Evolutionary conservation across 2,113 vertebrate species (phyloP), one percentile per base, ranked within the genome.

Genomic region (Turnix velox): DNA sequence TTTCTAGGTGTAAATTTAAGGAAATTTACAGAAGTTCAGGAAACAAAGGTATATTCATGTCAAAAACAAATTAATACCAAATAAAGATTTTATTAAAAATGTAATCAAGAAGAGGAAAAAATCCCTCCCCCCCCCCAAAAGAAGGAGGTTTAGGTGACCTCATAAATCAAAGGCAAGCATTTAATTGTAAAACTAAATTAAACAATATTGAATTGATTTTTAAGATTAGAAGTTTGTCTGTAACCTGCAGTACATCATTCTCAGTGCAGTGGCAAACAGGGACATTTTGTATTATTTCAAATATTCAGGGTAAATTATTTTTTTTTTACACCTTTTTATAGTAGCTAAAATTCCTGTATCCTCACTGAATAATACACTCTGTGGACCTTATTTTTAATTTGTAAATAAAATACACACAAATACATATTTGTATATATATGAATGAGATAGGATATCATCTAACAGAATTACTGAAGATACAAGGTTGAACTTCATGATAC

Each of bases 181-280:
- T 95, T 93, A 88, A 96, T 42, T 95, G 87, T 39, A 72, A 78
- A 95, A 96, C 82, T 46, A 91, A 95, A 95, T 93, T 92, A 94
- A 84, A 94, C 73, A 62, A 74, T 17, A 73, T 8, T 69, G 35
- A 92, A 96, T 82, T 81, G 86, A 95, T 90, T 80, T 93, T 91
- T 88, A 84, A 80, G 73, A 75, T 52, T 35, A 88, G 61, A 86
- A 87, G 62, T 95, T 91, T 68, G 42, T 73, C 85, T 94, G 69
- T 51, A 45, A 89, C 51, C 55, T 75, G 39, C 55, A 82, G 54
- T 55, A 35, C 13, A 30, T 81, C 85, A 63, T 37, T 87, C 37
- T 77, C 35, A 74, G 68, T 39, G 46, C 31, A 14, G 2, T 19
- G n/a, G 42, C 35, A 72, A 63, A 79, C 31, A 73, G 33, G 8